Evolutionary conservation across 1,140 invertebrate species (phyloP).

Genomic region (Limonius californicus): DNA sequence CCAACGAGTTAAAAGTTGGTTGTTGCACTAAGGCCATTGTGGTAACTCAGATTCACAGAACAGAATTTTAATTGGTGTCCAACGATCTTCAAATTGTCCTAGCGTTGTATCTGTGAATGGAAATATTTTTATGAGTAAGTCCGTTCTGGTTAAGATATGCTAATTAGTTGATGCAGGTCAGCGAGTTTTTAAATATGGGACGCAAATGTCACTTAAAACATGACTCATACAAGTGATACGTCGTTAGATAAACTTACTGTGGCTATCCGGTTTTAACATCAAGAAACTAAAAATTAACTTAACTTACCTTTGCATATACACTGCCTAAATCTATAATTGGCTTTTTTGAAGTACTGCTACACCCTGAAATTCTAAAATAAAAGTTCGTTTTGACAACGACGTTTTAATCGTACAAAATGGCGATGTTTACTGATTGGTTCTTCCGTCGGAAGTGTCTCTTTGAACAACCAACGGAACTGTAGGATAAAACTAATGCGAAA

Average conservation of each 20-base stretch:
- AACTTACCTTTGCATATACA: background rate
- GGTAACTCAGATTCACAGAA: background rate
- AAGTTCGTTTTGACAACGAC: background rate
- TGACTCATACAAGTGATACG: background rate
- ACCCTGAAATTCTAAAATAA: background rate
- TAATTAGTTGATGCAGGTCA: constrained; percentile 5
- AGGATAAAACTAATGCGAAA: no score
- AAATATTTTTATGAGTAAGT: no score
- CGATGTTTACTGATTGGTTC: background rate
- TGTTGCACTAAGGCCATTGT: constrained; percentile 6
- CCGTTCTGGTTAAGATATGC: no score
- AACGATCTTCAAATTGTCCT: no score
- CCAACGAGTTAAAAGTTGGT: constrained; percentile 38
- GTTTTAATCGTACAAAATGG: background rate
- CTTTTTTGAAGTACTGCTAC: background rate
- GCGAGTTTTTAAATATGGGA: constrained; percentile 10
- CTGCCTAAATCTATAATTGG: background rate
- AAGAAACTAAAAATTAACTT: background rate
- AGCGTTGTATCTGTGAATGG: no score
- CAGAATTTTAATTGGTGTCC: no score
- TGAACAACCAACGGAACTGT: no score
- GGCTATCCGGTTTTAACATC: background rate
- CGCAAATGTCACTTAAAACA: background rate
- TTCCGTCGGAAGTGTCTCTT: no score
- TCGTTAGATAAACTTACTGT: background rate